Percentiles rank a stretch among this genome's conserved stretches.
Conservation (phyloP, 2,113 vertebrate genomes). For the Pachypanchax playfairii region DNA sequence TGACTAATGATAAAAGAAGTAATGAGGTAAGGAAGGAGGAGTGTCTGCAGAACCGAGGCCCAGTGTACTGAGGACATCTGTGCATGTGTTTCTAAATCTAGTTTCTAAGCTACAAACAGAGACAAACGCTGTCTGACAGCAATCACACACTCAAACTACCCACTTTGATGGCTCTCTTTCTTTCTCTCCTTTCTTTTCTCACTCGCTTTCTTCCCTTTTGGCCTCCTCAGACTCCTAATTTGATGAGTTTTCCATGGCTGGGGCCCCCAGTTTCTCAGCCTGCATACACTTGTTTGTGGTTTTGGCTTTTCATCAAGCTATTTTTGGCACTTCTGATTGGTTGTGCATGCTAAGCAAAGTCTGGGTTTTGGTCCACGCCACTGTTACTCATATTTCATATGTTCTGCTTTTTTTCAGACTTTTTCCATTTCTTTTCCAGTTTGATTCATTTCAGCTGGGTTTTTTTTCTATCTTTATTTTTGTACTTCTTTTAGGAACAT, state of each 20-base stretch:
- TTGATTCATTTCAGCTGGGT: not conserved
- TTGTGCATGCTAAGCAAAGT: slow-evolving; percentile 49
- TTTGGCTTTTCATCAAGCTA: slow-evolving; percentile 50
- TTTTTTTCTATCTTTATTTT: not conserved
- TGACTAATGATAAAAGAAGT: slow-evolving; percentile 23
- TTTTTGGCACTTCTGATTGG: slow-evolving; percentile 56
- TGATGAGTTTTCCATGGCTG: slow-evolving; percentile 69
- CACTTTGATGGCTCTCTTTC: slow-evolving; percentile 34
- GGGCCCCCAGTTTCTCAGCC: slow-evolving; percentile 32
- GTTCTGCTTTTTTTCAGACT: slow-evolving; percentile 3
- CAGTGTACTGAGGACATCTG: slow-evolving; percentile 2
- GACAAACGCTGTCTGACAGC: slow-evolving; percentile 62
- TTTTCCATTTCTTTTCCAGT: not conserved
- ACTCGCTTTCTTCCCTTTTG: slow-evolving; percentile 33
- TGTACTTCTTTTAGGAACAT: not conserved
- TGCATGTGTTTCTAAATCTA: slow-evolving; percentile 9
- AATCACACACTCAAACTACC: slow-evolving; percentile 37
- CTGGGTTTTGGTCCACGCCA: slow-evolving; percentile 49
- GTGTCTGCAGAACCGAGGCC: slow-evolving; percentile 23
- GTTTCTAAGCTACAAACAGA: slow-evolving; percentile 46
- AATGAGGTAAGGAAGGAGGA: slow-evolving; percentile 22
- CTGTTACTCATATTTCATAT: slow-evolving; percentile 50
- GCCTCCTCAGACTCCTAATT: slow-evolving; percentile 36
- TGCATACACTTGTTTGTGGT: slow-evolving; percentile 25
- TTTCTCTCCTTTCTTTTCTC: slow-evolving; percentile 22